Percentiles rank a stretch among this genome's conserved stretches.
Conservation (phyloP, 2,113 vertebrate genomes). For the Elaphurus davidianus region DNA sequence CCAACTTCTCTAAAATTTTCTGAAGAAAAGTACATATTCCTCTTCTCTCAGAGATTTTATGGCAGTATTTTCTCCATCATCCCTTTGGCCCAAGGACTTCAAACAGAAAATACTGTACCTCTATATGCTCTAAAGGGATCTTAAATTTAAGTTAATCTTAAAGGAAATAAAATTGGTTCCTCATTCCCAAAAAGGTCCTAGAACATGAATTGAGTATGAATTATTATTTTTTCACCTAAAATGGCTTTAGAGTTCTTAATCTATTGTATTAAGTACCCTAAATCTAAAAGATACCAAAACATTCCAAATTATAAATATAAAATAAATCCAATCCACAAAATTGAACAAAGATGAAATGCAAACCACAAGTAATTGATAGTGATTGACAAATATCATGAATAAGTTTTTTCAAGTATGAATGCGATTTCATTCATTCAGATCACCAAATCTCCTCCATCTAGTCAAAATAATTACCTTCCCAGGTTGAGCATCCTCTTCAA, state of each 20-base stretch:
- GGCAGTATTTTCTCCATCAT: not conserved
- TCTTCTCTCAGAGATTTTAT: not conserved
- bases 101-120: not conserved
- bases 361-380: not conserved
- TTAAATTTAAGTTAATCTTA: not conserved
- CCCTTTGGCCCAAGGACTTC: not conserved
- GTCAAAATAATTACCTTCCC: not conserved
- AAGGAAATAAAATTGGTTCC: not conserved
- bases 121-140: not conserved
- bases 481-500: not conserved
- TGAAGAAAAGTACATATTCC: not conserved
- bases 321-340: not conserved
- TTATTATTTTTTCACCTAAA: slow-evolving; percentile 25
- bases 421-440: not conserved
- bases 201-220: not conserved
- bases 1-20: not conserved
- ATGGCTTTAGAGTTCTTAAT: not conserved
- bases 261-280: not conserved
- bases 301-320: slow-evolving; percentile 2
- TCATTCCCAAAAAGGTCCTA: not conserved
- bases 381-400: not conserved
- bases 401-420: not conserved
- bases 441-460: not conserved
- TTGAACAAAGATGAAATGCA: not conserved
- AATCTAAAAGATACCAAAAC: slow-evolving; percentile 5